Evolutionary conservation across 2,113 vertebrate species (phyloP), one percentile per base, ranked within the genome.

Genomic region (Marmota flaviventris): DNA sequence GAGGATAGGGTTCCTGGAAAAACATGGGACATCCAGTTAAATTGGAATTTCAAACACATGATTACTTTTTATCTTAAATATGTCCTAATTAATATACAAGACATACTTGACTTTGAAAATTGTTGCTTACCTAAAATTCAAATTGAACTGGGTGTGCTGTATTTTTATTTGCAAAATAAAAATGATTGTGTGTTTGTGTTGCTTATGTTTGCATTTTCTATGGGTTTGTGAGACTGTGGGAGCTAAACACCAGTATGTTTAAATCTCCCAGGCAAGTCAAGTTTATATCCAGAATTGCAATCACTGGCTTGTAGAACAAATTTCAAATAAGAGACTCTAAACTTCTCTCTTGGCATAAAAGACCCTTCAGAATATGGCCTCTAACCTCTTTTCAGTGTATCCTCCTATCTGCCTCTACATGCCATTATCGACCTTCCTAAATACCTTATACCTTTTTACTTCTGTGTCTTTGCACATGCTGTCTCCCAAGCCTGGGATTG

Each of bases 41-140:
- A 81, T 91, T 84, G 53, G 48, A 85, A 92, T 95, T 82, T 93
- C 72, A 73, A 87, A 63, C 48, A 79, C 85, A 84, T 18, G 58
- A 82, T 37, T 42, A 77, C 45, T 85, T 76, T 93, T 53, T 69
- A 70, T 76, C 81, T 14, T 72, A 86, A 73, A 8, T 75, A 70
- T 72, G n/a, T 73, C 9, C 34, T n/a, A 89, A 89, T 65, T 51
- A 63, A 76, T 81, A 5, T 5, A 85, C 45, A 56, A 34, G 51
- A 53, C 37, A 83, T 82, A 48, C 25, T 65, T 83, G 20, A 72
- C 12, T 78, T 58, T 25, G 8, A 45, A 85, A 91, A 69, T 32
- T 53, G 45, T 45, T 63, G 3, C n/a, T 85, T 63, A n/a, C 75
- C 14, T 76, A 56, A 92, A 89, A 96, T 89, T 63, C 51, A n/a